These are phyloP conservation scores for Hyles euphorbiae DNA, from an alignment of 1,140 invertebrate genomes.

Conservation along the genomic window DNA sequence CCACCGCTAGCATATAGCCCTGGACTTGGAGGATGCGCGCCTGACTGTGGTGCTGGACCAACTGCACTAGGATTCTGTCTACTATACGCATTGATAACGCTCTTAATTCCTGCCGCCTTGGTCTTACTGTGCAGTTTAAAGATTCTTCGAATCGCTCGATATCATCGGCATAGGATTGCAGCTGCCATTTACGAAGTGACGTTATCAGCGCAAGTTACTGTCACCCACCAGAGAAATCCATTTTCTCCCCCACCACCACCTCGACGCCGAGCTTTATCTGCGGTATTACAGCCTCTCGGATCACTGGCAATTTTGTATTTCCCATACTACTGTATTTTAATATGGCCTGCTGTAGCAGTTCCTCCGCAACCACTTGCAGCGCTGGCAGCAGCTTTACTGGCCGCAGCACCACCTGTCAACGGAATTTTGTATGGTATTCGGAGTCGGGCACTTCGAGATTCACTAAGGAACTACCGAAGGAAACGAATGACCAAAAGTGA, in stretches of 20 bases:
- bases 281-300: constrained; percentile 83
- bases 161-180: constrained; percentile 88
- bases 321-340: constrained; percentile 83
- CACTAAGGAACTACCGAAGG: constrained; percentile 86
- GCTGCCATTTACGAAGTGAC: constrained; percentile 91
- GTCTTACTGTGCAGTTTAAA: constrained; percentile 85
- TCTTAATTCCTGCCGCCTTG: constrained; percentile 81
- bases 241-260: constrained; percentile 79
- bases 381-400: constrained; percentile 78
- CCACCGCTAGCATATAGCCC: constrained; percentile 72
- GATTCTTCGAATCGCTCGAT: constrained; percentile 86
- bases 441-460: constrained; percentile 81
- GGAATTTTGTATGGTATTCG: constrained; percentile 86
- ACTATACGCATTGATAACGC: constrained; percentile 79
- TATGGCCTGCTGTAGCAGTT: constrained; percentile 79
- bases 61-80: constrained; percentile 78
- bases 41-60: constrained; percentile 79
- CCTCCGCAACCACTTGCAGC: constrained; percentile 76
- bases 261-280: constrained; percentile 80
- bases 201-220: constrained; percentile 87
- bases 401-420: constrained; percentile 83
- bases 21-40: constrained; percentile 79
- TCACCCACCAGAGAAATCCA: constrained; percentile 87
- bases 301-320: constrained; percentile 84
- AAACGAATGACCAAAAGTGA: constrained; percentile 87